Base-by-base conservation (phyloP, 1,140 invertebrate genomes). In the Onthophagus taurus region DNA sequence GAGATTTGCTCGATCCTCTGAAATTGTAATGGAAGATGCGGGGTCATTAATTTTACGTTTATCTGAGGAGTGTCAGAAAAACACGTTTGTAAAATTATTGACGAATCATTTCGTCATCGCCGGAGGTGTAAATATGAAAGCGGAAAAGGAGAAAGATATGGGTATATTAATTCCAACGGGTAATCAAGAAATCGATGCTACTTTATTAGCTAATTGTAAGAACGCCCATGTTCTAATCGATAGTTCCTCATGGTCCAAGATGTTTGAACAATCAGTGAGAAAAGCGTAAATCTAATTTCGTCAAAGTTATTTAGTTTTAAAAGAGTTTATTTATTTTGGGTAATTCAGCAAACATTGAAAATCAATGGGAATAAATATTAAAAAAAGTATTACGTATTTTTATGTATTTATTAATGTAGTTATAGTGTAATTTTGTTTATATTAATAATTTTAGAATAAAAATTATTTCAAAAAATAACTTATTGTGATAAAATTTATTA, bases 1-100 rank as follows among this genome's bases (percentile, higher is more conserved):
- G 0, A 46, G 51, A 39, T 42, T 59, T 3, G 44, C 34, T 14
- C 42, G 31, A 24, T 30, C 50, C 20, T 57, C 54, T 4, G 38
- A 49, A 30, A 54, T 59, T 12, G 31, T 19, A 9, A 8, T 51
- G 9, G 14, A 41, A 13, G 21, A 50, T 24, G 33, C 43, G 7
- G 45, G 51, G 4, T 21, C 51, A 14, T 20, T 56, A n/a, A 42
- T 34, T 8, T 34, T 59, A 23, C 44, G 48, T 38, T 8, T 57
- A 20, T 45, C 51, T 4, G 57, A 59, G 5, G 37, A 43, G 3
- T 59, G 54, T 26, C 44, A 49, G 34, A 46, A 53, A 2, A 34
- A 35, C 9, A 50, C 29, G 4, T 31, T 26, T 17, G 51, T 59
- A 17, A 49, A 51, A 43, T 50, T 59, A 11, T 6, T 30, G 1